Percentiles rank a stretch among this genome's conserved stretches.
phyloP scores from a whole-genome alignment of 2,113 vertebrate species.

The Heliornis fulica region DNA sequence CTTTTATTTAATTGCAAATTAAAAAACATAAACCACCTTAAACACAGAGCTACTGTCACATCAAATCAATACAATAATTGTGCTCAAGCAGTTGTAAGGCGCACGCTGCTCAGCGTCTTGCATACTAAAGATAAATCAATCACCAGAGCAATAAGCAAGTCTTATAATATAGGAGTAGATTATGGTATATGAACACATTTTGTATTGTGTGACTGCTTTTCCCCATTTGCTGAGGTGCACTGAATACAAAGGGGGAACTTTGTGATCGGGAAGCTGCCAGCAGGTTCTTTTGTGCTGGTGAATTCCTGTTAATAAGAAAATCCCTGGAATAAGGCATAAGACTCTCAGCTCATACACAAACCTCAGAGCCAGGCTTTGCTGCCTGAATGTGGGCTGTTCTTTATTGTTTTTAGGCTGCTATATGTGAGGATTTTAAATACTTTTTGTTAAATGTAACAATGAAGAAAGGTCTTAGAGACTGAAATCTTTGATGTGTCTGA shows the following conservation, averaged over 20 bases:
- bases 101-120: neutral
- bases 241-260: conserved; percentile 1
- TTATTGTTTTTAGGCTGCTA: neutral
- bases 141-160: conserved; percentile 2
- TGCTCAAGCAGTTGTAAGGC: conserved; percentile 50
- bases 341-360: neutral
- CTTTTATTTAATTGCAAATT: conserved; percentile 79
- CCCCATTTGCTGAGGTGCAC: neutral
- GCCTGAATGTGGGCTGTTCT: neutral
- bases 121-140: conserved; percentile 60
- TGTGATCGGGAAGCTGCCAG: conserved; percentile 7
- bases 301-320: conserved; percentile 2
- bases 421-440: neutral
- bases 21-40: conserved; percentile 74
- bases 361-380: neutral
- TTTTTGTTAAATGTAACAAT: neutral
- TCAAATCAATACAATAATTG: conserved; percentile 75
- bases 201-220: conserved; percentile 4
- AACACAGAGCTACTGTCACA: conserved; percentile 60
- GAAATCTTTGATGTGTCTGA: neutral
- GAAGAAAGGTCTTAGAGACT: neutral
- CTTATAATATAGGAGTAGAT: neutral
- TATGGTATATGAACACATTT: conserved; percentile 21
- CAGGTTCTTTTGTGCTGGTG: neutral
- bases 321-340: neutral